These are phyloP conservation scores for Squalus acanthias DNA, from an alignment of 2,797 vertebrate species.

Conservation along the genomic window DNA sequence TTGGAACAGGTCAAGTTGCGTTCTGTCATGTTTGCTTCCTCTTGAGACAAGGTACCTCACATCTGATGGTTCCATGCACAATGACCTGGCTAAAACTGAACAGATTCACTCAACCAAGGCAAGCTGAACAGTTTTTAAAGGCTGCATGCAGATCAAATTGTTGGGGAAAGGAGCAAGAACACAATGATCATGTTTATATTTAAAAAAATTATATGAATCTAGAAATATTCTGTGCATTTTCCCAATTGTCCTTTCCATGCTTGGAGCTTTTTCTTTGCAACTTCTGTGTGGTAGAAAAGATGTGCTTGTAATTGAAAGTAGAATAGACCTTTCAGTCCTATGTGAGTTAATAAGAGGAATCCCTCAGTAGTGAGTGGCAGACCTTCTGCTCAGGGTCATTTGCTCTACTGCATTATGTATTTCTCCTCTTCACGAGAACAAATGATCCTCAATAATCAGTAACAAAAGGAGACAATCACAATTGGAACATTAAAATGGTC, in stretches of 20 bases:
- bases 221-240: background rate
- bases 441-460: background rate
- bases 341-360: background rate
- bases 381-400: background rate
- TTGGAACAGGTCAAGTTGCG: too few species aligned
- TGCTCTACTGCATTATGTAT: background rate
- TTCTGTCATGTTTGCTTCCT: background rate
- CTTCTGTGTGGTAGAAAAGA: background rate
- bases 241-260: background rate
- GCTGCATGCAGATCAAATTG: background rate
- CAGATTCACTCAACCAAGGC: background rate
- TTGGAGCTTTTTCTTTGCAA: background rate
- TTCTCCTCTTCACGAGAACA: background rate
- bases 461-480: background rate
- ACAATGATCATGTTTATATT: background rate
- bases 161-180: background rate
- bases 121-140: background rate
- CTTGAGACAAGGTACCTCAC: background rate
- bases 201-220: background rate
- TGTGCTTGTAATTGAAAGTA: background rate
- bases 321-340: background rate
- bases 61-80: background rate
- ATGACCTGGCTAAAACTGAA: background rate
- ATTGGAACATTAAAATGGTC: background rate
- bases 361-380: background rate